Base-by-base conservation (phyloP, 2,888 invertebrate species). In the Drosophila parthenogenetica region DNA sequence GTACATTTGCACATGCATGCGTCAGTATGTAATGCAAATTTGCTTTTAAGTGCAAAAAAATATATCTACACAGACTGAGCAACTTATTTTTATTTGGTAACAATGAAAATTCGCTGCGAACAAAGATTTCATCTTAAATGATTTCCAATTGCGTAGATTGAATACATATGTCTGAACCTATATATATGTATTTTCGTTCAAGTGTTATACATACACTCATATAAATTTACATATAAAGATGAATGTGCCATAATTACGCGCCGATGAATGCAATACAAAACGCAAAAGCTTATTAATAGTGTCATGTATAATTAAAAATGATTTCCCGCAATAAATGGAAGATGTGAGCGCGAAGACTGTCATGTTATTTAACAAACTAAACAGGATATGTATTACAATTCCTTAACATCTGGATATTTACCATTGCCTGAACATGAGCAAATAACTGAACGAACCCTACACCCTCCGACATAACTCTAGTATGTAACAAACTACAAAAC, bases 61-160 rank as follows among this genome's bases (percentile, higher is more conserved):
- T 22, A 80, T 35, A 49, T 35, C 43, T 60, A 53, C 48, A 69
- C 49, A 62, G 37, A 63, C 69, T 48, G 50, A 59, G 64, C 60
- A 77, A 57, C 29, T 65, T 64, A 59, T 71, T 79, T 79, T 19
- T 65, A 60, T 79, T 65, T 71, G 37, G 29, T 29, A 62, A 69
- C 71, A 73, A 81, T 71, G 65, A 65, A 57, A 67, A 60, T 58
- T 49, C 48, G 63, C 63, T 63, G 37, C 53, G 70, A 74, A 74
- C 78, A 83, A 87, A 81, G 68, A 83, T 76, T 63, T 63, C 60
- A 53, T 57, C 46, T 50, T 53, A 77, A 87, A 70, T 55, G 46
- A 63, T 71, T 71, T 67, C 58, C 55, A 70, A 83, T 81, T 83
- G 83, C 83, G 83, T 83, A 83, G 84, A 74, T 71, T 59, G 45